A percentile compares a stretch with the other conserved stretches of the same genome.
Evolutionary conservation across 1,140 invertebrate genomes (phyloP).

Genomic region (Ceratina japonica): DNA sequence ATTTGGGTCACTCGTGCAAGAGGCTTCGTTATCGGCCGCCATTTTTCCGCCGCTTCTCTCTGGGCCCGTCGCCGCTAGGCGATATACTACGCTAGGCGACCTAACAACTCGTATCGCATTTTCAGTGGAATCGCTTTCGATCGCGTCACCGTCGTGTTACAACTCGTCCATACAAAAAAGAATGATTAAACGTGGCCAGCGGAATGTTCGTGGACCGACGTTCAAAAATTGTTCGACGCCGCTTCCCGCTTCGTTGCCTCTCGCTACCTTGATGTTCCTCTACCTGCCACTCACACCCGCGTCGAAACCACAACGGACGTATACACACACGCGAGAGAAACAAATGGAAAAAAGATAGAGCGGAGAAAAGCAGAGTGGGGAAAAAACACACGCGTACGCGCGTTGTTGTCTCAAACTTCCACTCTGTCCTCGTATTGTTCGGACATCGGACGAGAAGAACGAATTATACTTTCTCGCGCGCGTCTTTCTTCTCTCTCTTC

Average conservation of each 20-base stretch:
- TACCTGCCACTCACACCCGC: slow-evolving; percentile 53
- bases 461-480: slow-evolving; percentile 25
- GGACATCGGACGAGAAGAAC: slow-evolving; percentile 9
- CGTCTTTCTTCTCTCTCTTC: slow-evolving; percentile 5
- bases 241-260: slow-evolving; percentile 49
- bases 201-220: slow-evolving; percentile 26
- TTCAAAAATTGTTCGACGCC: slow-evolving; percentile 38
- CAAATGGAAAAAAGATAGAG: not conserved
- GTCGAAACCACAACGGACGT: slow-evolving; percentile 15
- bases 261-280: slow-evolving; percentile 46
- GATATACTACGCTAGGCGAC: slow-evolving; percentile 66
- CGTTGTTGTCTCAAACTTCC: not conserved
- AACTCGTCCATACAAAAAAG: slow-evolving; percentile 5
- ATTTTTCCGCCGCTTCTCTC: slow-evolving; percentile 81
- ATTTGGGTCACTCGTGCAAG: slow-evolving; percentile 95
- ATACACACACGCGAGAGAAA: slow-evolving; percentile 9
- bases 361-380: slow-evolving; percentile 11
- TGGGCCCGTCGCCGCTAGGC: slow-evolving; percentile 57
- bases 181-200: not conserved
- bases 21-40: slow-evolving; percentile 91
- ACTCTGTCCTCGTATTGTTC: slow-evolving; percentile 20
- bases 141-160: not conserved
- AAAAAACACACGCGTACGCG: slow-evolving; percentile 8
- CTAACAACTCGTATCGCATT: slow-evolving; percentile 62
- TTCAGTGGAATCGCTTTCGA: slow-evolving; percentile 13